Conservation (phyloP, 2,888 invertebrate species). For the Troglohyphantes excavatus region DNA sequence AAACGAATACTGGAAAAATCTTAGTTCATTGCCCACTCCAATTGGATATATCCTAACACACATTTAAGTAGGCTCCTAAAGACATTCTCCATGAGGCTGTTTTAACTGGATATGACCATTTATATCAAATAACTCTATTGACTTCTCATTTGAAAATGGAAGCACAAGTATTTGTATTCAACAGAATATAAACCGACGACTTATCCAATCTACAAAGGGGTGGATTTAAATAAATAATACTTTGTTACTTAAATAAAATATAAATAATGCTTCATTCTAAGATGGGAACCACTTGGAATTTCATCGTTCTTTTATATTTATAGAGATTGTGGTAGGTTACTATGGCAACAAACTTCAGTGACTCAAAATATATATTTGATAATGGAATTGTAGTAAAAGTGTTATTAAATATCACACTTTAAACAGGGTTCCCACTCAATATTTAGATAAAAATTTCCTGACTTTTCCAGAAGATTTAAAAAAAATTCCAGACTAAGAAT, state of each 20-base stretch:
- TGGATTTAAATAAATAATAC: conserved; percentile 17
- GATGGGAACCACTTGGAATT: neutral
- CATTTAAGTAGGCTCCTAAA: neutral
- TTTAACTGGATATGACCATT: neutral
- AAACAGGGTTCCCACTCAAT: no score
- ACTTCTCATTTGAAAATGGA: conserved; percentile 78
- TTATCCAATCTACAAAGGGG: neutral
- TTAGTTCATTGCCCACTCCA: neutral
- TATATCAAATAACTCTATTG: conserved; percentile 13
- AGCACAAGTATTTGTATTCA: conserved; percentile 62
- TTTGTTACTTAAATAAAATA: conserved; percentile 15
- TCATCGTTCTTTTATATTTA: no score
- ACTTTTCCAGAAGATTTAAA: no score
- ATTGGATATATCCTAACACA: neutral
- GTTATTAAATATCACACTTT: no score
- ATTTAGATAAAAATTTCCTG: no score
- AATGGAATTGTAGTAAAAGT: no score
- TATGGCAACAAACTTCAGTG: no score
- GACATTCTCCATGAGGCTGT: neutral
- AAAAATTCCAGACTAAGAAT: no score
- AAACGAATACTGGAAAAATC: neutral
- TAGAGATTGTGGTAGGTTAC: no score
- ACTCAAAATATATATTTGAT: no score
- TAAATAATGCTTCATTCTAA: neutral
- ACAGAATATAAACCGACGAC: neutral